Conservation (phyloP, 2,888 invertebrate genomes). For the Podotricha telesiphe region DNA sequence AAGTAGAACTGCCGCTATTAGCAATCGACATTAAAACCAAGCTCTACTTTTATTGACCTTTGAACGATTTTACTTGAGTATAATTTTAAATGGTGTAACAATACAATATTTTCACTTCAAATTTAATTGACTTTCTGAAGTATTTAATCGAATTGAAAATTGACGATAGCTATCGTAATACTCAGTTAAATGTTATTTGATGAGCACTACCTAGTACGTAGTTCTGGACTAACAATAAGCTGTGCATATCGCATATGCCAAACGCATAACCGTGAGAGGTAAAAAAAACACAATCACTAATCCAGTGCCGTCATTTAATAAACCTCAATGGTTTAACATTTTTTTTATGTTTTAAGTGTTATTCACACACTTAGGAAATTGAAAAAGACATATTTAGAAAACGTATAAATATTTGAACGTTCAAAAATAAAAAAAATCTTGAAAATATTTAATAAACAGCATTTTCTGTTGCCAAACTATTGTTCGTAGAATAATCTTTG, state of each 20-base stretch:
- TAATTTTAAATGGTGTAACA: neutral
- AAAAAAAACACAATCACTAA: no score
- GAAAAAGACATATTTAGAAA: no score
- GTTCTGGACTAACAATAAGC: neutral
- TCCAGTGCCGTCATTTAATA: no score
- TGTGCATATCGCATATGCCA: neutral
- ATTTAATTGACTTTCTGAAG: constrained; percentile 7
- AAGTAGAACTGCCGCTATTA: constrained; percentile 15
- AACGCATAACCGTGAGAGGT: no score
- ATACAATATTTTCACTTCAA: constrained; percentile 4
- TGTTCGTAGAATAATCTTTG: no score
- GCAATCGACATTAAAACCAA: constrained; percentile 17
- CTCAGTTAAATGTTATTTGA: neutral
- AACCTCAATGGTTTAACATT: no score
- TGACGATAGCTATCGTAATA: neutral
- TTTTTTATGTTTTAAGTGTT: no score
- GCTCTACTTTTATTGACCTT: constrained; percentile 22
- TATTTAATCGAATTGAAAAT: neutral
- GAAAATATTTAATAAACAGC: no score
- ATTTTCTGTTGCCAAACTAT: no score
- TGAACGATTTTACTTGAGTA: constrained; percentile 12
- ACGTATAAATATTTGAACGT: no score
- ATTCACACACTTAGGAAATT: no score
- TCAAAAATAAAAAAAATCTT: no score
- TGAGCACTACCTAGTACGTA: neutral